These are phyloP conservation scores for Arrhopalites spinosus DNA, from an alignment of 2,888 invertebrate species.

Conservation along the genomic window DNA sequence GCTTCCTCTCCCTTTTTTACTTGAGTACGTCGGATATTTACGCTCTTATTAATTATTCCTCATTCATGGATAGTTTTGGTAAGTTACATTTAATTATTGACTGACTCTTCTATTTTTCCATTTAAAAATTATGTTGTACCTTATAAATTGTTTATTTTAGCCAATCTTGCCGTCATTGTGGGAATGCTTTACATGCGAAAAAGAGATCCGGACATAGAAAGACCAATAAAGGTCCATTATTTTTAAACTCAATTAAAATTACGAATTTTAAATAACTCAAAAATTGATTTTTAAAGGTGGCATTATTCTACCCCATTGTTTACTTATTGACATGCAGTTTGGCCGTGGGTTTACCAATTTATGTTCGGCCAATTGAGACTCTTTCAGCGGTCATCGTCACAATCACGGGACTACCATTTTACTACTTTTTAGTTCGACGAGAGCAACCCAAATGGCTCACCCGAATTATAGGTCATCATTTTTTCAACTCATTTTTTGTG, in stretches of 20 bases:
- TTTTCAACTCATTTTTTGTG: conserved; percentile 58
- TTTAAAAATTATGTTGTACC: too few species aligned
- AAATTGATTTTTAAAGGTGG: conserved; percentile 61
- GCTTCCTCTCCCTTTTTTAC: conserved; percentile 78
- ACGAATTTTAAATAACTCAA: background rate
- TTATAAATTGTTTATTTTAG: too few species aligned
- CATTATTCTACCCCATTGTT: conserved; percentile 72
- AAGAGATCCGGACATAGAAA: conserved; percentile 72
- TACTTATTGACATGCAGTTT: conserved; percentile 80
- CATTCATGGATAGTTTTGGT: conserved; percentile 84
- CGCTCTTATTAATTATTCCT: conserved; percentile 79
- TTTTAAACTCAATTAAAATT: background rate
- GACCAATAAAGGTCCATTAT: conserved; percentile 71
- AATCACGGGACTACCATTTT: conserved; percentile 80
- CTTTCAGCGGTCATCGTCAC: conserved; percentile 75
- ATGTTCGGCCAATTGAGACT: conserved; percentile 53
- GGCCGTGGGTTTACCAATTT: conserved; percentile 66
- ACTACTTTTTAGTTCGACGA: conserved; percentile 63
- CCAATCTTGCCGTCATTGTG: conserved; percentile 76
- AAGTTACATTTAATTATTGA: too few species aligned
- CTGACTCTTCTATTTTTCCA: too few species aligned
- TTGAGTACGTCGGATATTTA: conserved; percentile 80
- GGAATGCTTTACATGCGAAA: conserved; percentile 76
- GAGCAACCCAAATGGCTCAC: conserved; percentile 34
- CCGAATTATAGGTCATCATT: conserved; percentile 35